phyloP scores from a whole-genome alignment of 30 jellyfish, hydroid and myxozoan genomes.

The Nemopilema nomurai region DNA sequence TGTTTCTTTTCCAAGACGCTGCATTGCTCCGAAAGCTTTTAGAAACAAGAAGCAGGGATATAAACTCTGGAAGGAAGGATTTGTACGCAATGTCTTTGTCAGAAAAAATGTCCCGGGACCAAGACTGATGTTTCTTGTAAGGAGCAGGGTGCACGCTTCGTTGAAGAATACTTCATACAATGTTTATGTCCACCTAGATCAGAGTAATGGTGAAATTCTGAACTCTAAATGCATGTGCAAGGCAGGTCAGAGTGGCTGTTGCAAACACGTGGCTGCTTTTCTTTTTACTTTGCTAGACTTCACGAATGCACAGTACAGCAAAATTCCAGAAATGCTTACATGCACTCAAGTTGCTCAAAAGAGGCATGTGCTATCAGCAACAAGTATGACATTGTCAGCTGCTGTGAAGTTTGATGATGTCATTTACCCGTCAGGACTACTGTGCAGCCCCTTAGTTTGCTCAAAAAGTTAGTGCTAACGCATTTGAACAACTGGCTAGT shows the following conservation, averaged over 20 bases:
- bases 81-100: conserved; percentile 19
- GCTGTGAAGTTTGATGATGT: conserved; percentile 23
- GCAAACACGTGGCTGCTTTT: conserved; percentile 60
- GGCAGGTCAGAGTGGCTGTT: conserved; percentile 65
- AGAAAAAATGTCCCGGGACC: conserved; percentile 3
- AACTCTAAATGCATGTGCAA: conserved; percentile 15
- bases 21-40: conserved; percentile 19
- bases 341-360: conserved; percentile 31
- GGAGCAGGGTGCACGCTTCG: conserved; percentile 40
- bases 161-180: not conserved
- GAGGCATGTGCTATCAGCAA: conserved; percentile 10
- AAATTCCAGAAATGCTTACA: conserved; percentile 11
- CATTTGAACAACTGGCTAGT: conserved; percentile 3
- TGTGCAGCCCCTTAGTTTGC: conserved; percentile 23
- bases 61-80: conserved; percentile 46
- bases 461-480: not conserved
- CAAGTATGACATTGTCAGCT: conserved; percentile 20
- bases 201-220: conserved; percentile 21
- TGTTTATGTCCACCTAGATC: conserved; percentile 24
- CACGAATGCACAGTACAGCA: conserved; percentile 1
- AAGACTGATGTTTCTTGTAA: not conserved
- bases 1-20: not conserved
- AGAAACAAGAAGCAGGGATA: conserved; percentile 35
- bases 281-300: conserved; percentile 26
- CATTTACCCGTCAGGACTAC: not conserved